Evolutionary conservation across 2,113 vertebrate genomes (phyloP).

Genomic region (Centrocercus urophasianus): DNA sequence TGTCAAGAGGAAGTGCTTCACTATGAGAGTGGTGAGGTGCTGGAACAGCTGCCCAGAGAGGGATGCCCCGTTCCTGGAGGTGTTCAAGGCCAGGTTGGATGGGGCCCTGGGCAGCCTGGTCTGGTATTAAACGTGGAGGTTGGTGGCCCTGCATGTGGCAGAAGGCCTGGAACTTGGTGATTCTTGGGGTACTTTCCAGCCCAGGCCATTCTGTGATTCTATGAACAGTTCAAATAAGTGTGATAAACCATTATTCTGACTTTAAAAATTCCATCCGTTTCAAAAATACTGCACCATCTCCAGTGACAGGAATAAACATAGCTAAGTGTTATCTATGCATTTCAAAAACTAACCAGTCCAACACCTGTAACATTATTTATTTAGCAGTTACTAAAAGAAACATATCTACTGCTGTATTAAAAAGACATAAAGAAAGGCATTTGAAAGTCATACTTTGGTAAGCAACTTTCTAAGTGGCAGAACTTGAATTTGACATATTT

Average conservation of each 20-base stretch:
- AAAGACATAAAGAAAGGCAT: background rate
- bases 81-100: too few species aligned
- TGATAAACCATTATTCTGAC: background rate
- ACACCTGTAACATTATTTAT: background rate
- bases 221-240: background rate
- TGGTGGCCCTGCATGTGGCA: too few species aligned
- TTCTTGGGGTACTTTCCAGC: too few species aligned
- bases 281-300: background rate
- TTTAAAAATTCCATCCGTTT: background rate
- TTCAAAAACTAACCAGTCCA: background rate
- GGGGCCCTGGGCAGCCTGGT: too few species aligned
- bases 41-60: too few species aligned
- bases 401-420: background rate
- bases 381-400: background rate
- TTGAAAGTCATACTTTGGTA: background rate
- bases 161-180: too few species aligned
- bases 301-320: background rate
- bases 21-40: too few species aligned
- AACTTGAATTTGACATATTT: background rate
- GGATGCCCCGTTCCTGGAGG: too few species aligned
- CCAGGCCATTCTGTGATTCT: too few species aligned
- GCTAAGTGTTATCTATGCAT: background rate
- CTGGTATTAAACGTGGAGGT: too few species aligned
- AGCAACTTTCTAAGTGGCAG: background rate
- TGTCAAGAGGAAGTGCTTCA: too few species aligned